A percentile compares a stretch with the other conserved stretches of the same genome.
phyloP scores from a whole-genome alignment of 1,140 invertebrate genomes.

The Babylonia areolata region DNA sequence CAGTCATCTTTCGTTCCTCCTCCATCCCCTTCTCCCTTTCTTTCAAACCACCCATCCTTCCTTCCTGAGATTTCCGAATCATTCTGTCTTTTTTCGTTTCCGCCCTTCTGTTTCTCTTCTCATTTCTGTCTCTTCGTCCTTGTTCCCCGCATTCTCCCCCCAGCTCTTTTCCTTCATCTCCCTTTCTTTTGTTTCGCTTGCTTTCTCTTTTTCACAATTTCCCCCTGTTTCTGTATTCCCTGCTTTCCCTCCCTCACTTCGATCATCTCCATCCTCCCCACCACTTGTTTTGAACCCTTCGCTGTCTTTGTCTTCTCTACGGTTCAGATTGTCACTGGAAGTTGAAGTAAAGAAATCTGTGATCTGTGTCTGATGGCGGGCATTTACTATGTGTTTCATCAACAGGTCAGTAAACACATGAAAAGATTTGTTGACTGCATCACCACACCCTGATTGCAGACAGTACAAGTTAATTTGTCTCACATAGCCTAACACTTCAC shows the following conservation, averaged over 20 bases:
- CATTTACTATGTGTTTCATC: constrained; percentile 13
- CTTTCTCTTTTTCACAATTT: background rate
- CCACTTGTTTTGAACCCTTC: constrained; percentile 19
- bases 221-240: background rate
- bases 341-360: background rate
- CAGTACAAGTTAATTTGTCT: background rate
- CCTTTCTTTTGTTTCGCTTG: background rate
- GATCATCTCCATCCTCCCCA: background rate
- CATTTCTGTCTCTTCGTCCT: background rate
- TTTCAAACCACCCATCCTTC: background rate
- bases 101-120: background rate
- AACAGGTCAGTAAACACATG: background rate
- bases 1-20: background rate
- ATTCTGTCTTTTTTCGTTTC: background rate
- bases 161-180: background rate
- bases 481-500: background rate
- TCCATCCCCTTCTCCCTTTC: background rate
- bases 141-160: no score
- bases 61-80: background rate
- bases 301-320: constrained; percentile 5
- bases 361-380: constrained; percentile 3
- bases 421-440: constrained; percentile 11
- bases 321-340: constrained; percentile 2
- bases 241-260: constrained; percentile 13
- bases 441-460: constrained; percentile 1